Percentiles rank a stretch among this genome's conserved stretches.
Conservation (phyloP, 2,888 invertebrate species). For the Eutolmus rufibarbis region DNA sequence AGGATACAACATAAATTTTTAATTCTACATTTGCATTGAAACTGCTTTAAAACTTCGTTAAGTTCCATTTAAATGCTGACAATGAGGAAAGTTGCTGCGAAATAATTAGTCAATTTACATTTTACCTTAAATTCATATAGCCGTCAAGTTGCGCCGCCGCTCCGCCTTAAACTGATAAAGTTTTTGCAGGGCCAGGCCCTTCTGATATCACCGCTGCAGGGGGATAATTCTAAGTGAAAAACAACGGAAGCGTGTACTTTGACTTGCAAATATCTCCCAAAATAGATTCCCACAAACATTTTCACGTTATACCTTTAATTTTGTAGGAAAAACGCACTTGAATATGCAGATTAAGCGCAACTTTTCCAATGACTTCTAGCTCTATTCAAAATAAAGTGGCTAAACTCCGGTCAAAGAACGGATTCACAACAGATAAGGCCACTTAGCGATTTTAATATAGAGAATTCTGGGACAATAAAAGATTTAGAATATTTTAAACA, state of each 20-base stretch:
- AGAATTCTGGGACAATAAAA: background rate
- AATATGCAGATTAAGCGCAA: background rate
- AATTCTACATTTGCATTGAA: constrained; percentile 6
- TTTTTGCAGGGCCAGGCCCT: background rate
- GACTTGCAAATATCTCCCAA: background rate
- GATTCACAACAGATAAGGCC: background rate
- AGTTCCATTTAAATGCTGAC: constrained; percentile 11
- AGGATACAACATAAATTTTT: background rate
- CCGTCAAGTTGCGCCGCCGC: background rate
- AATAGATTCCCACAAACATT: background rate
- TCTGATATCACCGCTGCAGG: background rate
- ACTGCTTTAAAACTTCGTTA: constrained; percentile 5
- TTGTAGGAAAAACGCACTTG: background rate
- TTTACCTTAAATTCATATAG: background rate
- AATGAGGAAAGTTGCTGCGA: background rate
- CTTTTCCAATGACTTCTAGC: background rate
- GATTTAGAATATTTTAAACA: background rate
- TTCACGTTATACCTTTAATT: background rate
- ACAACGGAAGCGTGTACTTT: background rate
- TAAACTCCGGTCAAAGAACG: background rate
- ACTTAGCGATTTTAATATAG: background rate
- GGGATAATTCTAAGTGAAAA: background rate
- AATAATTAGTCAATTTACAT: constrained; percentile 21
- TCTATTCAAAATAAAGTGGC: background rate
- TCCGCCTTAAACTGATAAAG: background rate